Evolutionary conservation across 2,113 vertebrate genomes (phyloP).

Genomic region (Leiothrix lutea): DNA sequence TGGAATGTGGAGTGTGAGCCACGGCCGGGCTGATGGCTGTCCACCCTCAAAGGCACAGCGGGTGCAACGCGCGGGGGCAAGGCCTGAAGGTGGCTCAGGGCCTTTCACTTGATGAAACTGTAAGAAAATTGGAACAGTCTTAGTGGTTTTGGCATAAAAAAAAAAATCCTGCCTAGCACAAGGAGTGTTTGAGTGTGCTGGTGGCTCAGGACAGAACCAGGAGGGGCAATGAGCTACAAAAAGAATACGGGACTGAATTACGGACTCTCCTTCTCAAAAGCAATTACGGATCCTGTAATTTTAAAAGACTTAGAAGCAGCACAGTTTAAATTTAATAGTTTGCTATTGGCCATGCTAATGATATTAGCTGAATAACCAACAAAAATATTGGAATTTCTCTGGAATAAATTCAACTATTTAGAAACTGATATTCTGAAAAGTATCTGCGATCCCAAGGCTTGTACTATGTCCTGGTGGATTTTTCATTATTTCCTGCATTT

Average conservation of each 20-base stretch:
- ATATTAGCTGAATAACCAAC: background rate
- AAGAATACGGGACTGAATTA: background rate
- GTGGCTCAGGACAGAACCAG: background rate
- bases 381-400: background rate
- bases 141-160: background rate
- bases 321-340: background rate
- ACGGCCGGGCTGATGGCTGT: accelerated
- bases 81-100: background rate
- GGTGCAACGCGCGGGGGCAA: accelerated
- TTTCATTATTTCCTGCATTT: background rate
- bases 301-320: background rate
- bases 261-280: background rate
- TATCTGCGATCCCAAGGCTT: background rate
- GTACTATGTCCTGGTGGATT: background rate
- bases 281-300: background rate
- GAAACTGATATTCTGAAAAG: background rate
- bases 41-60: background rate
- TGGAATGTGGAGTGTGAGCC: accelerated
- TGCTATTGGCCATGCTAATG: background rate
- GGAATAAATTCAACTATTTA: background rate
- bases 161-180: background rate
- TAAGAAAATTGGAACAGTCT: background rate
- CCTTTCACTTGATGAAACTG: background rate
- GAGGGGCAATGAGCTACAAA: background rate
- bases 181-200: background rate